phyloP scores from a whole-genome alignment of 1,140 invertebrate genomes.

The Phymorhynchus buccinoides region DNA sequence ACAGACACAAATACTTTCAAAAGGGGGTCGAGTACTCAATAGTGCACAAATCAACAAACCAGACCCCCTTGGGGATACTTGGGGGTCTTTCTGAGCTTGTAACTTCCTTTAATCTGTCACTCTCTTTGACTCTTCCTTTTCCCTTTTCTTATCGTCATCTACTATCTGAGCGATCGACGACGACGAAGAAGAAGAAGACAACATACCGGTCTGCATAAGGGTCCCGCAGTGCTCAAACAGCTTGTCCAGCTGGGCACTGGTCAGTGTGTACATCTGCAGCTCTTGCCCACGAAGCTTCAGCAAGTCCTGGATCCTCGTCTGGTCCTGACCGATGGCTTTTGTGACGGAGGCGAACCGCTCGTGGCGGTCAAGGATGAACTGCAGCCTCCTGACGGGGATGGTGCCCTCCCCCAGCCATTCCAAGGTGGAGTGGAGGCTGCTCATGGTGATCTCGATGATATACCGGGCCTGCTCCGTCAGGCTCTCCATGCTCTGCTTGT shows the following conservation, averaged over 20 bases:
- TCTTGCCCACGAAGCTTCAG: neutral
- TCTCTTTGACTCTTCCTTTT: too few species aligned
- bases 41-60: too few species aligned
- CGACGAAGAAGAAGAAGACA: too few species aligned
- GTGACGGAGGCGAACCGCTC: neutral
- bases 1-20: too few species aligned
- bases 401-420: neutral
- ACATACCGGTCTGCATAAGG: conserved; percentile 5
- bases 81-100: too few species aligned
- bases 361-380: neutral
- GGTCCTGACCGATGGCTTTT: neutral
- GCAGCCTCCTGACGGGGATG: neutral
- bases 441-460: neutral
- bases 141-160: too few species aligned
- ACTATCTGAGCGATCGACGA: too few species aligned
- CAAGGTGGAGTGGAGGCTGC: neutral
- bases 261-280: neutral
- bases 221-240: neutral
- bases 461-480: neutral
- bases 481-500: neutral
- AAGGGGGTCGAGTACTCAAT: too few species aligned
- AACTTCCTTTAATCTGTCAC: too few species aligned
- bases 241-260: neutral
- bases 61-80: too few species aligned
- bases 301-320: neutral